phyloP scores from a whole-genome alignment of 2,888 invertebrate genomes.

The Cheiracanthium punctorium region DNA sequence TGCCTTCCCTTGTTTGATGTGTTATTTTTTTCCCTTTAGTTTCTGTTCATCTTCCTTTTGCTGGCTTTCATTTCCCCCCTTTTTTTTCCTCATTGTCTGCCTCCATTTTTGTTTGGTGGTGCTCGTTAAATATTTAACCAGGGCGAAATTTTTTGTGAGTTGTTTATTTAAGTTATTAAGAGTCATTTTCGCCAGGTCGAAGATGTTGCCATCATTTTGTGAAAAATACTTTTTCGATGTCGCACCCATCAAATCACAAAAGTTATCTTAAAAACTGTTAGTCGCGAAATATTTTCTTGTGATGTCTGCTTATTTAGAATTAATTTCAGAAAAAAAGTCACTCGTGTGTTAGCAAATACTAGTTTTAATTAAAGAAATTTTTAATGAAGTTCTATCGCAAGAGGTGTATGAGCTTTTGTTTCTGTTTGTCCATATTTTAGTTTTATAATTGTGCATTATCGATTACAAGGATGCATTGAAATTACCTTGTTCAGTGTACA shows the following conservation, averaged over 20 bases:
- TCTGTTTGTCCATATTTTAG: too few species aligned
- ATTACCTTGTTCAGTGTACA: too few species aligned
- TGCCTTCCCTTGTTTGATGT: conserved; percentile 63
- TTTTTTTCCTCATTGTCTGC: conserved; percentile 11
- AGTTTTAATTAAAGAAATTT: too few species aligned
- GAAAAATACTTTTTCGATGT: conserved; percentile 25
- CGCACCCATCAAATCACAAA: not conserved
- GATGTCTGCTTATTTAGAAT: not conserved
- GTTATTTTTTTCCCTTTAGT: conserved; percentile 53
- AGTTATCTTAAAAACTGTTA: not conserved
- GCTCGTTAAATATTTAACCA: conserved; percentile 69
- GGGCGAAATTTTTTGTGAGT: conserved; percentile 37
- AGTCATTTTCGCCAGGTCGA: conserved; percentile 62
- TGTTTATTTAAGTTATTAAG: conserved; percentile 70
- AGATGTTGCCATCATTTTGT: conserved; percentile 46
- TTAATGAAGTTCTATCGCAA: too few species aligned
- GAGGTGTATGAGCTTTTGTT: too few species aligned
- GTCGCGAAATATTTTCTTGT: not conserved
- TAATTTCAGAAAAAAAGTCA: not conserved
- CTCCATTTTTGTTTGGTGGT: conserved; percentile 67
- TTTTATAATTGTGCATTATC: too few species aligned
- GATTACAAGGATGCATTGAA: too few species aligned
- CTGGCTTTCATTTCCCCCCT: conserved; percentile 29
- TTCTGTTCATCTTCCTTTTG: conserved; percentile 33
- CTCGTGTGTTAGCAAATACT: not conserved